Conservation (phyloP, 1,140 invertebrate genomes). For the Dreissena rostriformis region DNA sequence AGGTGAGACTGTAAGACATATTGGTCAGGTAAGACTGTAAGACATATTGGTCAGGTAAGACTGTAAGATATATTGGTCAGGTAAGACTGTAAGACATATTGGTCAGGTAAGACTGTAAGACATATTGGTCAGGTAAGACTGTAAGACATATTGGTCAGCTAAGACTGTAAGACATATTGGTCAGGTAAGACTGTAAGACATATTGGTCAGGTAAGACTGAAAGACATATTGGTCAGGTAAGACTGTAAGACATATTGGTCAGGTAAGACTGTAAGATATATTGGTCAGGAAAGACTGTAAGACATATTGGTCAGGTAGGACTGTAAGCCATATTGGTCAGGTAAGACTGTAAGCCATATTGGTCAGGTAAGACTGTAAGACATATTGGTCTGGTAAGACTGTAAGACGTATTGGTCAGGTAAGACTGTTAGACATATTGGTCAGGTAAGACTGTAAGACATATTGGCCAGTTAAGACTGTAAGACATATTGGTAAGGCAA, state of each 20-base stretch:
- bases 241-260: constrained; percentile 67
- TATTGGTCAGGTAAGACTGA: constrained; percentile 69
- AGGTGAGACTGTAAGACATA: constrained; percentile 72
- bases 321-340: constrained; percentile 69
- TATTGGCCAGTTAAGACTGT: no score
- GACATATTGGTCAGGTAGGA: constrained; percentile 73
- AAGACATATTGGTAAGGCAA: constrained; percentile 74
- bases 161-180: constrained; percentile 72
- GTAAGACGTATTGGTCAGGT: constrained; percentile 74
- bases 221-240: constrained; percentile 74
- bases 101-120: constrained; percentile 70
- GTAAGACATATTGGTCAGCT: no score
- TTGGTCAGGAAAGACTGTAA: no score
- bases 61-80: no score
- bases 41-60: constrained; percentile 73
- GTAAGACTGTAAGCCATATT: constrained; percentile 70
- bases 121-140: constrained; percentile 72
- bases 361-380: constrained; percentile 70
- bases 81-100: constrained; percentile 73
- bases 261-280: constrained; percentile 66
- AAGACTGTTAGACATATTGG: constrained; percentile 64
- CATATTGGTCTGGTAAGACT: constrained; percentile 71
- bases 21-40: constrained; percentile 69
- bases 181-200: constrained; percentile 71
- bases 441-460: constrained; percentile 66